phyloP scores from a whole-genome alignment of 2,888 invertebrate genomes.

The Gonocerus acuteangulatus region DNA sequence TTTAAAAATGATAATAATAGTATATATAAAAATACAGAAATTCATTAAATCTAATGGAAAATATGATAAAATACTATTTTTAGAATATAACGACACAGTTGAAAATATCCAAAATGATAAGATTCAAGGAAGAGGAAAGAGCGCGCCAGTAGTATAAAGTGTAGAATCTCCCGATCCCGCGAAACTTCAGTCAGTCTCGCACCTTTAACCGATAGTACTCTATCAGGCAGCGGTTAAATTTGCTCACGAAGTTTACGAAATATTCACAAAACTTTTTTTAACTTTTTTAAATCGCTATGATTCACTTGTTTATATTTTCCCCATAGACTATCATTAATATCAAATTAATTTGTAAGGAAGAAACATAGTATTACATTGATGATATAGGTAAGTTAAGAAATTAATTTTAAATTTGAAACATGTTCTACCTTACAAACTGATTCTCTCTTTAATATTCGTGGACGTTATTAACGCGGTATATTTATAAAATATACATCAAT shows the following conservation, averaged over 20 bases:
- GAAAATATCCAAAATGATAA: no score
- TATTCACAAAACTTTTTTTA: neutral
- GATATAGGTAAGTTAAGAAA: slow-evolving; percentile 19
- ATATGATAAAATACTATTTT: no score
- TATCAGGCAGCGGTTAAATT: neutral
- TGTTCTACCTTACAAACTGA: no score
- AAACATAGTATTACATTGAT: slow-evolving; percentile 22
- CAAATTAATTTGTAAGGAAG: neutral
- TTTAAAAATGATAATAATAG: neutral
- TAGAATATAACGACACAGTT: no score
- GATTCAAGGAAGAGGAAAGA: slow-evolving; percentile 4
- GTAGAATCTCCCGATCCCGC: neutral
- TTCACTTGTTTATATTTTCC: neutral
- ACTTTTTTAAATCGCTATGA: slow-evolving; percentile 1
- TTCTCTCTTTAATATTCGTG: no score
- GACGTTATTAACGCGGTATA: no score
- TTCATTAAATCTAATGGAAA: no score
- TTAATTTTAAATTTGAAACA: no score
- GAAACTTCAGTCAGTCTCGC: slow-evolving; percentile 15
- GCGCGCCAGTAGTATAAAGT: slow-evolving; percentile 15
- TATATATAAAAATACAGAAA: neutral
- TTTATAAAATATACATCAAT: no score
- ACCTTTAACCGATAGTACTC: slow-evolving; percentile 4
- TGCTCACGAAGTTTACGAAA: neutral
- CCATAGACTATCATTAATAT: slow-evolving; percentile 1